Base-by-base conservation (phyloP, 2,888 invertebrate genomes). In the Pteria penguin region DNA sequence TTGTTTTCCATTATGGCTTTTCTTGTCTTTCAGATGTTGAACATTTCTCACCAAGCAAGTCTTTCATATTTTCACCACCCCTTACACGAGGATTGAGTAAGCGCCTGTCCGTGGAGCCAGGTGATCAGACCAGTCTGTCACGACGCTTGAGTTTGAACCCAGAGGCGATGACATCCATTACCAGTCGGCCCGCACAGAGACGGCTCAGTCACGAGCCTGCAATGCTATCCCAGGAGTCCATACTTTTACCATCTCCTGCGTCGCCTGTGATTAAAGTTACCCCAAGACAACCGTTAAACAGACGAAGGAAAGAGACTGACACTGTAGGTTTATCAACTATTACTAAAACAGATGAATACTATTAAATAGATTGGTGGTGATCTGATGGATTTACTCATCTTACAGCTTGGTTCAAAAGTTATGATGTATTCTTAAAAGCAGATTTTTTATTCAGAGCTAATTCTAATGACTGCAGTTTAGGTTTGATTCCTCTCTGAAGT, bases 61-160 rank as follows among this genome's bases (percentile, higher is more conserved):
- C 85, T 1, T 90, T 90, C 76, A 81, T 88, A 36, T 90, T 90
- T 79, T 90, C 90, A 1, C 90, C 90, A 27, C 90, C 90, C 0
- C 72, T 87, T 1, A 68, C 73, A n/a, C 33, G 73, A 61, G 61
- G 55, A 5, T 33, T 61, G 32, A 72, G 72, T 54, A 68, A 68
- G 32, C 68, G 68, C 11, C 54, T 55, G 2, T 52, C 52, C 32
- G 24, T 68, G 4, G 68, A 68, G 14, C 68, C 68, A 29, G 33
- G 52, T 22, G 68, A 29, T 31, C n/a, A 24, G 5, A 68, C 68
- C 5, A 68, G 68, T 57, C 31, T 68, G 32, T 68, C 68, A 4
- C 45, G 55, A 32, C 55, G 58, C 11, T 57, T 68, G 1, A 68
- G 68, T 33, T 11, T 57, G 4, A 33, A 57, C 14, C 68, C 55